Percentiles rank a stretch among this genome's conserved stretches.
phyloP scores from a whole-genome alignment of 2,113 vertebrate species.

The Perognathus longimembris region DNA sequence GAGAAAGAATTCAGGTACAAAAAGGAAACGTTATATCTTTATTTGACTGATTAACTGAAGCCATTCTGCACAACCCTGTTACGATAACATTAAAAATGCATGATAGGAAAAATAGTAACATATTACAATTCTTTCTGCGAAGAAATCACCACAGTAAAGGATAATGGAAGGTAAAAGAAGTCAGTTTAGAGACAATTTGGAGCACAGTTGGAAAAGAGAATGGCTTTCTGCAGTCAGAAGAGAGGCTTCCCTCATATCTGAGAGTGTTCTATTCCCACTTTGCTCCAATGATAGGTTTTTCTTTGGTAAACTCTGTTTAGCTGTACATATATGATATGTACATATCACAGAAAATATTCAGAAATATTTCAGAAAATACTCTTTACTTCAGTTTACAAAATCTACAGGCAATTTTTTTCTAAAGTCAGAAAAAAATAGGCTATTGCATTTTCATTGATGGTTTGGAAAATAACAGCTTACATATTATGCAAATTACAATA shows the following conservation, averaged over 20 bases:
- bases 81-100: too few relatives aligned
- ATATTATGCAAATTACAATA: background rate
- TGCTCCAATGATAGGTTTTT: background rate
- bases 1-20: background rate
- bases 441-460: background rate
- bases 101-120: too few relatives aligned
- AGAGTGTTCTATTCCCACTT: too few relatives aligned
- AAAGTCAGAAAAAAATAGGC: background rate
- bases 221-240: too few relatives aligned
- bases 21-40: background rate
- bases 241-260: background rate
- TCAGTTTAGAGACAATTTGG: background rate
- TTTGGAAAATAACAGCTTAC: background rate
- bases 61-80: too few relatives aligned
- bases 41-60: too few relatives aligned
- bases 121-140: too few relatives aligned
- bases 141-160: too few relatives aligned
- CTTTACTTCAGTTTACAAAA: background rate
- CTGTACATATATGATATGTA: background rate
- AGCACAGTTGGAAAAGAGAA: background rate
- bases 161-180: background rate
- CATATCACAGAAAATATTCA: too few relatives aligned
- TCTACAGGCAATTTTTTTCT: slow-evolving; percentile 32
- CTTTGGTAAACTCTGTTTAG: background rate
- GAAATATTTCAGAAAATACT: background rate